Conservation (phyloP, 2,888 invertebrate species). For the Caenorhabditis plicata region DNA sequence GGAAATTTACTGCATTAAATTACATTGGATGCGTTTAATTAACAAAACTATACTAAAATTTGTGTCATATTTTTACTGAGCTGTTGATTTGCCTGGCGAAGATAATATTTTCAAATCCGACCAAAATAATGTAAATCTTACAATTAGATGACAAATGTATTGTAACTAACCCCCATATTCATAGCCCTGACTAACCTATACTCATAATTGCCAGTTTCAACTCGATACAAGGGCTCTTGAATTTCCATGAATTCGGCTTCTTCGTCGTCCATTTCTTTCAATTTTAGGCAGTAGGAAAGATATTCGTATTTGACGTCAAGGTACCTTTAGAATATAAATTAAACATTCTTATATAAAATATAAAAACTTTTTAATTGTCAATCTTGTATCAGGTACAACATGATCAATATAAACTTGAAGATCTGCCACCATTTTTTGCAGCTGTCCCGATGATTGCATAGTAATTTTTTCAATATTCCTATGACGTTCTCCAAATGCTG, state of each 20-base stretch:
- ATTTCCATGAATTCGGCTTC: conserved; percentile 67
- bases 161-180: too few relatives aligned
- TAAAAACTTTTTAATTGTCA: conserved; percentile 85
- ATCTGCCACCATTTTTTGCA: conserved; percentile 80
- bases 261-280: conserved; percentile 99
- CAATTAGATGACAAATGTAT: too few relatives aligned
- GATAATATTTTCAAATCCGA: too few relatives aligned
- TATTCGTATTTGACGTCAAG: conserved; percentile 99
- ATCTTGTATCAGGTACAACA: conserved; percentile 94
- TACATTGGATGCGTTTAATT: too few relatives aligned
- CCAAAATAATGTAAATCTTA: too few relatives aligned
- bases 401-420: conserved; percentile 91
- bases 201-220: conserved; percentile 99
- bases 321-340: conserved; percentile 70
- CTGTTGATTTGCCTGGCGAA: too few relatives aligned
- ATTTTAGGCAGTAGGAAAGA: conserved; percentile 95
- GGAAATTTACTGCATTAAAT: too few relatives aligned
- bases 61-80: too few relatives aligned
- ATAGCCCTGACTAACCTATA: conserved; percentile 74
- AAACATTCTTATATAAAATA: neutral
- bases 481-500: conserved; percentile 45
- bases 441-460: conserved; percentile 30
- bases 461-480: conserved; percentile 8
- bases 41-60: too few relatives aligned
- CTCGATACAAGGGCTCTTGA: conserved; percentile 92